A percentile compares a stretch with the other conserved stretches of the same genome.
Evolutionary conservation across 2,113 vertebrate species (phyloP).

Genomic region (Coptodon rendalli): DNA sequence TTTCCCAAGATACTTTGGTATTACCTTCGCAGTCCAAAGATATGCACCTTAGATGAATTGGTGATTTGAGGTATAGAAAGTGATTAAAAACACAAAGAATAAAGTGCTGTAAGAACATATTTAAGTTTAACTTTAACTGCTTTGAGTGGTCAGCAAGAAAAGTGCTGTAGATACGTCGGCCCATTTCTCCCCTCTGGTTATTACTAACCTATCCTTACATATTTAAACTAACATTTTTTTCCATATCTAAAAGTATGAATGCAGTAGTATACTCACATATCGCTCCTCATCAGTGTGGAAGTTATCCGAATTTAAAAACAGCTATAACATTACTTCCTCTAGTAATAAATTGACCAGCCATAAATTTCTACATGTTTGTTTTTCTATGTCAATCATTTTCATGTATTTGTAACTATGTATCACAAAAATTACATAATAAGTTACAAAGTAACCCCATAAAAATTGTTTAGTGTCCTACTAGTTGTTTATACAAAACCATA

Average conservation of each 20-base stretch:
- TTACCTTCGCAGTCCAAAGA: not conserved
- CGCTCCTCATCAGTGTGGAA: not conserved
- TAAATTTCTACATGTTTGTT: not conserved
- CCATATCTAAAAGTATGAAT: not conserved
- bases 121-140: not conserved
- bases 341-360: not conserved
- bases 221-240: not conserved
- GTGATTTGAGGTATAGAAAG: not conserved
- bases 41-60: not conserved
- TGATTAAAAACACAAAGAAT: not conserved
- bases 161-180: not conserved
- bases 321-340: not conserved
- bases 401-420: not conserved
- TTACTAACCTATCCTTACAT: not conserved
- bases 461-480: not conserved
- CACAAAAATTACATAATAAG: not conserved
- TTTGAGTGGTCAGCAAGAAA: not conserved
- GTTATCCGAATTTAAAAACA: not conserved
- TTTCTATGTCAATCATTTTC: not conserved
- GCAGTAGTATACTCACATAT: not conserved
- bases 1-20: not conserved
- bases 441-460: not conserved
- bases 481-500: slow-evolving; percentile 17
- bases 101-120: not conserved
- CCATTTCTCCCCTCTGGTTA: not conserved